Conservation (phyloP, 2,113 vertebrate species). For the Archilochus colubris region DNA sequence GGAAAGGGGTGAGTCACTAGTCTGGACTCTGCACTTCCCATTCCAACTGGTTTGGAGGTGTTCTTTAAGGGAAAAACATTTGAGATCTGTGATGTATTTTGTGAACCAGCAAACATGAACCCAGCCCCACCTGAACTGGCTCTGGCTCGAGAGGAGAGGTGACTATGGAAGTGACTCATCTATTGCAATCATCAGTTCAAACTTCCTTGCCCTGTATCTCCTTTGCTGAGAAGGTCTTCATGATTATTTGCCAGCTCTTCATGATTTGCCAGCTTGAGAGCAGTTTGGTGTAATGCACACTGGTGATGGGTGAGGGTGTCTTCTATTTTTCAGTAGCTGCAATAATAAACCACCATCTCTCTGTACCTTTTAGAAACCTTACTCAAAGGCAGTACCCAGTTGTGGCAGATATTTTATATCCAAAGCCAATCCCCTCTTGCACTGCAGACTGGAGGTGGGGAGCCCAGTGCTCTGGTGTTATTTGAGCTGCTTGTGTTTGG, state of each 20-base stretch:
- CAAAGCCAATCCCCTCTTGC: background rate
- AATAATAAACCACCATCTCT: background rate
- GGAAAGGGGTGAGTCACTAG: background rate
- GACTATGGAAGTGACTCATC: background rate
- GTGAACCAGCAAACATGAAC: background rate
- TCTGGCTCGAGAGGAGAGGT: background rate
- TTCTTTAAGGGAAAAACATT: background rate
- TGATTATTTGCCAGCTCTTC: no score
- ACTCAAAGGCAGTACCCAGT: background rate
- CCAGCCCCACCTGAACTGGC: background rate
- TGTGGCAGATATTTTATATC: background rate
- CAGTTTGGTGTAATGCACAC: rapidly evolving
- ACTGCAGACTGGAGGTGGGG: background rate
- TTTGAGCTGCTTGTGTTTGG: background rate
- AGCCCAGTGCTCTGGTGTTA: background rate
- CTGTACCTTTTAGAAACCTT: background rate
- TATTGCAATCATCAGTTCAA: background rate
- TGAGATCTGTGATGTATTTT: background rate
- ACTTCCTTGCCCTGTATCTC: background rate
- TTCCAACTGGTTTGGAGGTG: background rate
- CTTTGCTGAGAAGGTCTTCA: background rate
- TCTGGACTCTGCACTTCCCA: background rate
- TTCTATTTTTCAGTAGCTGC: background rate
- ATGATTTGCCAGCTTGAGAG: background rate
- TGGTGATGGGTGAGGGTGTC: background rate